Evolutionary conservation across 2,113 vertebrate genomes (phyloP).

Genomic region (Hydrolagus affinis): DNA sequence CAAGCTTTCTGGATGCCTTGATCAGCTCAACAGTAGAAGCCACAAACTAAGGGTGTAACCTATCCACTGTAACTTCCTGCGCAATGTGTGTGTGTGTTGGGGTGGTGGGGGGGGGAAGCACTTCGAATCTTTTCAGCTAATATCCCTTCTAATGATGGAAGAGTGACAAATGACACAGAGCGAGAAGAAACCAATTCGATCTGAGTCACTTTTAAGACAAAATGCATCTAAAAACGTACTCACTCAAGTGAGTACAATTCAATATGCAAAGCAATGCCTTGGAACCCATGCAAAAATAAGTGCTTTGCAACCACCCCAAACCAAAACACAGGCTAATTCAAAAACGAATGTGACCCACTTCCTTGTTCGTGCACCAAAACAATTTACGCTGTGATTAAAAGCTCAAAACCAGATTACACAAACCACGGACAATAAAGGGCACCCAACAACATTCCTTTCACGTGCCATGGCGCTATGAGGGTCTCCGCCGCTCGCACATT

Average conservation of each 20-base stretch:
- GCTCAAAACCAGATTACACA: no score
- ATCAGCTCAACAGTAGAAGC: neutral
- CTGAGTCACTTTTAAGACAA: neutral
- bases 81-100: no score
- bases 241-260: neutral
- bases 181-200: neutral
- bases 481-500: neutral
- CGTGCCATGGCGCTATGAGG: neutral
- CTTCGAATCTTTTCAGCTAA: no score
- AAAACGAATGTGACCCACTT: neutral
- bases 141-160: neutral
- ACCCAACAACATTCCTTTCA: neutral
- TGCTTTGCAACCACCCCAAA: neutral
- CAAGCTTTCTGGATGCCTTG: neutral
- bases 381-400: neutral
- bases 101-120: neutral
- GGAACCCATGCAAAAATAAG: neutral
- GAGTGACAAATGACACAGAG: neutral
- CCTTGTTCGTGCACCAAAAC: neutral
- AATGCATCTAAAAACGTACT: neutral
- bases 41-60: neutral
- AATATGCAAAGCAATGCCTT: neutral
- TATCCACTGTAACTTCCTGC: neutral
- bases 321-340: neutral
- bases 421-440: neutral